Conservation (phyloP, 1,140 invertebrate species). For the Archivesica marissinica region DNA sequence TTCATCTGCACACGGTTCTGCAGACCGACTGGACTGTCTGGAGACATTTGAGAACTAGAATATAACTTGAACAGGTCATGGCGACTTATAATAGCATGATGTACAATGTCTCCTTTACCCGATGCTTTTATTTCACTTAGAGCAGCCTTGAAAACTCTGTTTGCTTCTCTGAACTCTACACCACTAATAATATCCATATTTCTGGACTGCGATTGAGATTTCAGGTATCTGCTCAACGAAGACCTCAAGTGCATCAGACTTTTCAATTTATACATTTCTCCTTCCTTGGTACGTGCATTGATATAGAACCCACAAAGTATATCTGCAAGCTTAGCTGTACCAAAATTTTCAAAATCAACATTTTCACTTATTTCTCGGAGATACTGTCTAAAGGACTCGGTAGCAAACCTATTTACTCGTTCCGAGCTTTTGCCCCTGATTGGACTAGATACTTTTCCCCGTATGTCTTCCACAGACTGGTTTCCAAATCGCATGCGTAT, state of each 20-base stretch:
- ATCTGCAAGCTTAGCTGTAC: not conserved
- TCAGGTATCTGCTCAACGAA: not conserved
- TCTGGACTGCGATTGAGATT: not conserved
- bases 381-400: not conserved
- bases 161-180: not conserved
- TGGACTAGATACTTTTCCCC: not conserved
- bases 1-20: not conserved
- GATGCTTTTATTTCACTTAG: not conserved
- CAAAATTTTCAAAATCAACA: not conserved
- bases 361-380: not conserved
- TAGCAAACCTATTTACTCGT: not conserved
- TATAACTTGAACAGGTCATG: not conserved
- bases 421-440: not conserved
- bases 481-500: too few species aligned
- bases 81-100: not conserved
- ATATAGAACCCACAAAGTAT: not conserved
- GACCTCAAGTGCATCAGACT: not conserved
- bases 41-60: not conserved
- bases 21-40: not conserved
- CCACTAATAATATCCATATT: slow-evolving; percentile 1
- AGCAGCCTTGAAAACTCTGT: not conserved
- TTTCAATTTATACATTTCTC: not conserved
- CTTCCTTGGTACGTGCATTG: not conserved
- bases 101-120: not conserved
- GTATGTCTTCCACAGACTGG: not conserved